Percentiles rank a stretch among this genome's conserved stretches.
These are phyloP conservation scores for Cataglyphis cursor DNA, from an alignment of 2,888 invertebrate species.

Conservation along the genomic window DNA sequence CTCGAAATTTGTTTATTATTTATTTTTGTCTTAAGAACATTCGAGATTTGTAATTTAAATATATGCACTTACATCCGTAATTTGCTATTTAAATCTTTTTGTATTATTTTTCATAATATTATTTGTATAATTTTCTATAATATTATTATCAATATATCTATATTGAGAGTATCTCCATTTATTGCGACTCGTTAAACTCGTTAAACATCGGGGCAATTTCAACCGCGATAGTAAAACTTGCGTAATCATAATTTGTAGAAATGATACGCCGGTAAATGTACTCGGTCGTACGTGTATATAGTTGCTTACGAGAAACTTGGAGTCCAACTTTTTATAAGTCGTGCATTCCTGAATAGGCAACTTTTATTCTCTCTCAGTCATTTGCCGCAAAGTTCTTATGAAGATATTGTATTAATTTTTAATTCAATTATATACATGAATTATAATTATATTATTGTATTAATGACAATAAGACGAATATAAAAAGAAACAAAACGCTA, in stretches of 20 bases:
- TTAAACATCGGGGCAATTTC: slow-evolving; percentile 49
- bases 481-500: not conserved
- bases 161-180: not conserved
- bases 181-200: slow-evolving; percentile 28
- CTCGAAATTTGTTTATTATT: too few species aligned
- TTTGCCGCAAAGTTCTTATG: not conserved
- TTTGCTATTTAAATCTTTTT: too few species aligned
- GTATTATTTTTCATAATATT: too few species aligned
- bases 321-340: slow-evolving; percentile 48
- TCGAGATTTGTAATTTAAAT: too few species aligned
- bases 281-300: slow-evolving; percentile 47
- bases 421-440: not conserved
- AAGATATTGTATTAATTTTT: slow-evolving; percentile 1
- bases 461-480: not conserved
- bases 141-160: not conserved
- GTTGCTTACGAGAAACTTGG: slow-evolving; percentile 56
- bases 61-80: too few species aligned
- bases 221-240: slow-evolving; percentile 1
- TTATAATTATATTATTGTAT: not conserved
- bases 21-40: too few species aligned
- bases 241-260: slow-evolving; percentile 24
- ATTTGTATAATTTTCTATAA: not conserved
- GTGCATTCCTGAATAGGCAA: slow-evolving; percentile 20
- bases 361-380: not conserved
- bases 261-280: slow-evolving; percentile 57